phyloP scores from a whole-genome alignment of 2,113 vertebrate species.

The Trinectes maculatus region DNA sequence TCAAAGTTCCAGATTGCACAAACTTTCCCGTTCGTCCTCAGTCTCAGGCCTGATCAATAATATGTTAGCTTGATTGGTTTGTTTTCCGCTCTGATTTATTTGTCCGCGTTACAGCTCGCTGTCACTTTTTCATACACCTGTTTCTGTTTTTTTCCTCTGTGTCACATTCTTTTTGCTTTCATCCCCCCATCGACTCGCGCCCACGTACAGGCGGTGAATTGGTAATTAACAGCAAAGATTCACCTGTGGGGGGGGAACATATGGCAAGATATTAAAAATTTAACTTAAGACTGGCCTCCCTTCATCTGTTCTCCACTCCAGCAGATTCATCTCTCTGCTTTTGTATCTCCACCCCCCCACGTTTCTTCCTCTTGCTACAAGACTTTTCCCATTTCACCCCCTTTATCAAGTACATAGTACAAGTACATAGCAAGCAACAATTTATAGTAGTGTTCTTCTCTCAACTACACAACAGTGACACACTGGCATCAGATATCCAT shows the following conservation, averaged over 20 bases:
- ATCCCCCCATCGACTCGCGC: constrained; percentile 34
- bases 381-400: constrained; percentile 12
- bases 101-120: not conserved
- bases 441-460: constrained; percentile 46
- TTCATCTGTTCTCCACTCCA: constrained; percentile 48
- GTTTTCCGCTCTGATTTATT: constrained; percentile 14
- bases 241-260: constrained; percentile 72
- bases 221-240: constrained; percentile 60
- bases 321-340: constrained; percentile 19
- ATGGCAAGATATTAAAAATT: constrained; percentile 72
- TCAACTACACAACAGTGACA: constrained; percentile 35
- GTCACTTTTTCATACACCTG: not conserved
- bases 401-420: constrained; percentile 29
- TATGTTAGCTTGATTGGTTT: constrained; percentile 25
- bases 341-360: not conserved
- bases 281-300: constrained; percentile 51
- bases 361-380: constrained; percentile 1
- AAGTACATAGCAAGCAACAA: constrained; percentile 19
- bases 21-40: constrained; percentile 23
- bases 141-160: not conserved
- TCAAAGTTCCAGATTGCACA: constrained; percentile 17
- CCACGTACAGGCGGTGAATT: constrained; percentile 53
- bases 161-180: not conserved
- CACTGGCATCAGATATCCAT: constrained; percentile 54
- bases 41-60: constrained; percentile 27